Evolutionary conservation across 1,140 invertebrate genomes (phyloP), one percentile per base, ranked within the genome.

Genomic region (Gryllus bimaculatus): DNA sequence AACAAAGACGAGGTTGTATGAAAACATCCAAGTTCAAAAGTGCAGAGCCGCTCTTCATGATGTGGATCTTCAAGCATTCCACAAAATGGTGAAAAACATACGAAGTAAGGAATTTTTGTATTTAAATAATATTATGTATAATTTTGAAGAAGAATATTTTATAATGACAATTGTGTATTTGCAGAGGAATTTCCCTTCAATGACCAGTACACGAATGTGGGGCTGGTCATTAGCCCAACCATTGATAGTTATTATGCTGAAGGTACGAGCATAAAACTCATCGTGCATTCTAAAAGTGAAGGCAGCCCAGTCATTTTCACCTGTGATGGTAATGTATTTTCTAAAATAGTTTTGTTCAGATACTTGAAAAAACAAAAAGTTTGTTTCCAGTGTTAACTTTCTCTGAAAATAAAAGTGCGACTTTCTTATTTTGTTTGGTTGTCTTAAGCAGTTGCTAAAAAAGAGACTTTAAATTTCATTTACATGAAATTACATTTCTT

Each of bases 231-330:
- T 76, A 95, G 94, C 82, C 91, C 94, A 6, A 92, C 93, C 83
- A 91, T 95, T 80, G 92, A 94, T 81, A 94, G 90, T 84, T 88
- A 90, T 80, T 93, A 93, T 84, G 89, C 90, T 74, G 89, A 92
- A 81, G 92, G 92, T 80, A 93, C 93, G 13, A 96, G 94, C 84
- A 93, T 96, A 79, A 96, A 96, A 87, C 87, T 97, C 78, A 89
- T 94, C 82, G 93, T 97, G 78, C 89, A 94, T 86, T 91, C 93
- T 10, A 88, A 89, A 81, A 85, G 89, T 74, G 86, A 87, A 75
- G 86, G 85, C 47, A 87, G 85, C 74, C 92, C 93, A 0, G 91
- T 96, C 81, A 91, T 90, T 15, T 96, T 97, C 84, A 96, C 94
- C 15, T 96, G 94, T 85, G 93, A 96, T 86, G 92, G 94, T 95